Evolutionary conservation across 2,888 invertebrate species (phyloP).

Genomic region (Dryadula phaetusa): DNA sequence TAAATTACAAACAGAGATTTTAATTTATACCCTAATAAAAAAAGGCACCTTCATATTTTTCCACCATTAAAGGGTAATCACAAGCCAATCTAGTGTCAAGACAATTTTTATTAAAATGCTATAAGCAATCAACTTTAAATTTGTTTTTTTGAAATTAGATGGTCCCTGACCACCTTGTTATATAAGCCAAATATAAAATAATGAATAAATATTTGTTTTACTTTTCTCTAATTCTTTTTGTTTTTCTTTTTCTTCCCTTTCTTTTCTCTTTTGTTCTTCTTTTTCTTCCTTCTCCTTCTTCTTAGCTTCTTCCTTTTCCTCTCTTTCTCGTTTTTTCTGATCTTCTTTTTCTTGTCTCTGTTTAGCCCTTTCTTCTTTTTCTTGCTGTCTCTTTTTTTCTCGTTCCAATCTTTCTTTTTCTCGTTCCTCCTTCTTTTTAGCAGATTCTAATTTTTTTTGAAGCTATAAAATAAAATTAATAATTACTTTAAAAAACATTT

Average conservation of each 20-base stretch:
- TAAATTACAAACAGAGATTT: background rate
- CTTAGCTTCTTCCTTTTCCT: conserved; percentile 77
- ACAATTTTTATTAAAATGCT: too few species aligned
- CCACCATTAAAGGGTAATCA: too few species aligned
- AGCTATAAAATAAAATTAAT: conserved; percentile 58
- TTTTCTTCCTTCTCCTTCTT: conserved; percentile 79
- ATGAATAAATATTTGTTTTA: conserved; percentile 47
- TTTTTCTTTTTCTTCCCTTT: conserved; percentile 81
- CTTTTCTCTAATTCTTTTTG: conserved; percentile 84
- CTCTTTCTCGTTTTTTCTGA: conserved; percentile 67
- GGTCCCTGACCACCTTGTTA: too few species aligned
- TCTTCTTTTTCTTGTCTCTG: conserved; percentile 75
- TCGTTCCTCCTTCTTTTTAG: conserved; percentile 83
- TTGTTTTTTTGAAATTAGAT: too few species aligned
- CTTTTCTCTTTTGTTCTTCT: conserved; percentile 79
- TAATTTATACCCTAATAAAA: too few species aligned
- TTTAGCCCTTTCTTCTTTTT: conserved; percentile 78
- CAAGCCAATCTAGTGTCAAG: too few species aligned
- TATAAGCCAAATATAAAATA: background rate
- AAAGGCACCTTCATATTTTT: too few species aligned
- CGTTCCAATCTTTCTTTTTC: conserved; percentile 77
- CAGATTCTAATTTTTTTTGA: conserved; percentile 83
- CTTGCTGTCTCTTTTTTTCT: conserved; percentile 72
- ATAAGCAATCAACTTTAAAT: too few species aligned
- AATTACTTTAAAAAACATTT: background rate